Evolutionary conservation across 2,797 vertebrate genomes (phyloP), one percentile per base, ranked within the genome.

Genomic region (Labeo calbasu): DNA sequence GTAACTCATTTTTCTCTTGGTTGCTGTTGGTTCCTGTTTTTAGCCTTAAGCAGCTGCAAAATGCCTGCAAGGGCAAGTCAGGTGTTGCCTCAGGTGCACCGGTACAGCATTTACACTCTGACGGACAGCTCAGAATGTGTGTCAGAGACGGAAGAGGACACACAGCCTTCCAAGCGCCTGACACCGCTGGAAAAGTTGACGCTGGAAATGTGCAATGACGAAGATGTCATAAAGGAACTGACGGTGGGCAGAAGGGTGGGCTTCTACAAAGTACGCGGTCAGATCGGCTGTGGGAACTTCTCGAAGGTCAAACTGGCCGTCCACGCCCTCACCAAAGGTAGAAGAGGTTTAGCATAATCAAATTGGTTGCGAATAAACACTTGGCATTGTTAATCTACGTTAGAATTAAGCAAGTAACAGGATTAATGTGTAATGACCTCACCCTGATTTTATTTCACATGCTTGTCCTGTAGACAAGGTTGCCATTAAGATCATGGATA

Each of bases 401-500:
- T 94, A 76, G 91, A 75, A 43, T 69, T 40, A 66, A 51, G 1
- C 75, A 25, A 65, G 32, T 77, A 68, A 72, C 46, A 23, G 17
- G 59, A 83, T 77, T 83, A 50, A 72, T 79, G 50, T 68, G 66
- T 25, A 78, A 21, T 71, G 46, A 77, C 48, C 14, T 51, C 10
- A 72, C 55, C 66, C 19, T n/a, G 51, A 61, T 19, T 79, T 36
- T 51, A 23, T 21, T 82, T 65, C 28, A 46, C 15, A 28, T 28
- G 14, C 51, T 71, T 55, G 86, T 23, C 79, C 86, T 84, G 8
- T 90, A 99, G 98, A 99, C 91, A 99, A 98, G 92, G 98, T 99
- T 85, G 98, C 98, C 50, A 94, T 99, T 90, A 99, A 99, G 94
- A 94, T 99, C 90, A 90, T 99, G 94, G 97, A 99, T 81, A 98